Evolutionary conservation across 2,888 invertebrate genomes (phyloP), one percentile per base, ranked within the genome.

Genomic region (Lasioglossum lativentre): DNA sequence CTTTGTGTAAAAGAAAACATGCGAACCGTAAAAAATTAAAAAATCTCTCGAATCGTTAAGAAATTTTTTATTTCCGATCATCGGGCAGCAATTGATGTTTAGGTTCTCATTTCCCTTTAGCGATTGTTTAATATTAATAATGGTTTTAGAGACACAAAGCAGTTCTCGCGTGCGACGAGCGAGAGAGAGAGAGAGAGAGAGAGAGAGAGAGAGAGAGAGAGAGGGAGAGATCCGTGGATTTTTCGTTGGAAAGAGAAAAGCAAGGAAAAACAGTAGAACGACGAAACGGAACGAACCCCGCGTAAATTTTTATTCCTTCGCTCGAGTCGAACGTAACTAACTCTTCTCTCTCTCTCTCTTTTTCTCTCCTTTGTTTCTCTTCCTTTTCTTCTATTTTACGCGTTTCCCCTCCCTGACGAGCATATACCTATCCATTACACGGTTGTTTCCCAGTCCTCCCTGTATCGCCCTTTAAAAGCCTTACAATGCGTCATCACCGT

Each of bases 401-500:
- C 40, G 47, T 73, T 78, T 73, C 78, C 56, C 74, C 76, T 66
- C 76, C 75, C 42, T 59, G 73, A 85, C 38, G 73, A 86, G 88
- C 88, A 91, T 92, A 92, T 93, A 94, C 92, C 93, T 94, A 94
- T 94, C 93, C 93, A 93, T 94, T 93, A 93, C 92, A 91, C 88
- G 92, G 88, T 91, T 90, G 89, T 91, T 91, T 91, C 89, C 87
- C 89, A 86, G 88, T 85, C 82, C 83, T 85, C 87, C 87, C 90
- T 84, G 88, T 91, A 90, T 91, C 91, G 90, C 91, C 90, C 93
- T 93, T 92, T 93, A 93, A 94, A 94, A 94, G 94, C 94, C 93
- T 94, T 94, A 95, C 95, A 95, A 95, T 95, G 95, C 95, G 94
- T 95, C 95, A 95, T 95, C 95, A 95, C 92, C 93, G 93, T 90